Base-by-base conservation (phyloP, 2,888 invertebrate species). In the Calameuta idolon region DNA sequence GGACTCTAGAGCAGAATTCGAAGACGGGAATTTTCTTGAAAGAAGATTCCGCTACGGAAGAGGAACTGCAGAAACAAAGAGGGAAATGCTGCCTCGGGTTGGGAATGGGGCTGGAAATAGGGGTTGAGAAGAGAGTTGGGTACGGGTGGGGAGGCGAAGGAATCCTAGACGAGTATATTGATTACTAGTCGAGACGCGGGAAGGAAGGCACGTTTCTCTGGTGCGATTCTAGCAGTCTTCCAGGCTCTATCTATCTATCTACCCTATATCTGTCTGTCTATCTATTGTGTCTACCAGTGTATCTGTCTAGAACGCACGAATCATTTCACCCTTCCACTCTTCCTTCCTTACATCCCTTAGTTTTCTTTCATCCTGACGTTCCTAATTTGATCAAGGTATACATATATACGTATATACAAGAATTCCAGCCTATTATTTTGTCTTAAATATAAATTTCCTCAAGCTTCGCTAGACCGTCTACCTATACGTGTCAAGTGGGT, bases 121-220 rank as follows among this genome's bases (percentile, higher is more conserved):
- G 73, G 75, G 40, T 23, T 55, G 40, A 23, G 40, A 40, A 5
- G 71, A 71, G 77, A 69, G 76, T 73, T 34, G 69, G 55, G 31
- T 37, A 76, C 68, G 71, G 75, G 78, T 40, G 73, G 35, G 11
- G 34, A 1, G 75, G 69, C 76, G 74, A 69, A 73, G 79, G 76
- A 75, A 81, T 79, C 77, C 82, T 83, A 83, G 84, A 85, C 85
- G 84, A 84, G 80, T 84, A 83, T 85, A 86, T 86, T 85, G 86
- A 86, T 86, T 87, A 84, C 86, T 78, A 81, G 71, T 81, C 79
- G 75, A 79, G 77, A 79, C 77, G 33, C 35, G 40, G 74, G 73
- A 73, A 76, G 73, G 73, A 35, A 71, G 73, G 55, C 40, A 55
- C 40, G 40, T 55, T 55, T 55, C 40, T 23, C 23, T 15, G 40